Evolutionary conservation across 1,140 invertebrate genomes (phyloP).

Genomic region (Drosophila carrolli): DNA sequence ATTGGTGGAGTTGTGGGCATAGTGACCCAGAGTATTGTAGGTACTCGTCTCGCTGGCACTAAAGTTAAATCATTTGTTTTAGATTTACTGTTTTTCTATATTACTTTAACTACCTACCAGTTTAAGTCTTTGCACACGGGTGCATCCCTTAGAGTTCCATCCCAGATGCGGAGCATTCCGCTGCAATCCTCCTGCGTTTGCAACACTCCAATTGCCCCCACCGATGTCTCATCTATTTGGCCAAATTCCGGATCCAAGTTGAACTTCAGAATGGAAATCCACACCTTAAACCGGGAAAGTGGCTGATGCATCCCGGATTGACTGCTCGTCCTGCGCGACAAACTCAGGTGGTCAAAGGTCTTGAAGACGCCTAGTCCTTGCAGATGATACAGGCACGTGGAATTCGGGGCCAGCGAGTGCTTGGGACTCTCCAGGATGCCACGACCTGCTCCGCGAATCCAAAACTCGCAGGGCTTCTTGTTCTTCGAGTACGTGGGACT

Average conservation of each 20-base stretch:
- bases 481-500: slow-evolving; percentile 92
- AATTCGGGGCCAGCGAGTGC: slow-evolving; percentile 93
- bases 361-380: slow-evolving; percentile 85
- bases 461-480: slow-evolving; percentile 93
- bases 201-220: slow-evolving; percentile 85
- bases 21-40: slow-evolving; percentile 58
- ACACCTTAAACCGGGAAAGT: slow-evolving; percentile 90
- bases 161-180: slow-evolving; percentile 93
- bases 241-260: slow-evolving; percentile 86
- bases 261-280: slow-evolving; percentile 95
- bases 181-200: slow-evolving; percentile 90
- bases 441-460: slow-evolving; percentile 91
- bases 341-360: slow-evolving; percentile 79
- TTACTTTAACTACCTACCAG: slow-evolving; percentile 86
- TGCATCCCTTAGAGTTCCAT: slow-evolving; percentile 90
- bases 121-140: slow-evolving; percentile 92
- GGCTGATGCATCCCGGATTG: slow-evolving; percentile 70
- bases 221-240: slow-evolving; percentile 85
- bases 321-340: slow-evolving; percentile 71
- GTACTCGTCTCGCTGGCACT: slow-evolving; percentile 51
- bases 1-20: slow-evolving; percentile 87
- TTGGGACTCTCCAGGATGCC: slow-evolving; percentile 92
- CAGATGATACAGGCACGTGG: slow-evolving; percentile 94
- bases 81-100: too few species aligned
- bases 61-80: not conserved